Evolutionary conservation across 2,113 vertebrate species (phyloP), one percentile per base, ranked within the genome.

Genomic region (Xiphophorus hellerii): DNA sequence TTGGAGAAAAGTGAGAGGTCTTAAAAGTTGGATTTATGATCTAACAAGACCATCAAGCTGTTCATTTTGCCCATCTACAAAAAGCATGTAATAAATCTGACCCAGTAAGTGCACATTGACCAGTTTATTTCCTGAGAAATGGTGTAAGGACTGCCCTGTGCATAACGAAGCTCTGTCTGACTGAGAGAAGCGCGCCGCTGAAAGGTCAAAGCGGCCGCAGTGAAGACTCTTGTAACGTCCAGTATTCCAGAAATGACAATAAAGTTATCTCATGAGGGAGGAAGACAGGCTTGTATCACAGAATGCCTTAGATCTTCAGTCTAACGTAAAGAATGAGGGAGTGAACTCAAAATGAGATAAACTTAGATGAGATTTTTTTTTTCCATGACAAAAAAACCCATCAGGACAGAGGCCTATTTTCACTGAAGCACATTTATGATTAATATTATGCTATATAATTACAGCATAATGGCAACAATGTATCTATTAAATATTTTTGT

Each of bases 241-340:
- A 67, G 71, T 33, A 69, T 69, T 62, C 28, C 63, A 76, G 60
- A 71, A 82, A 75, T 74, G 48, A 70, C 70, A 39, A 66, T 71
- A 61, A 82, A 76, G 37, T 66, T 13, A 63, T 62, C 70, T 87
- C 37, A 31, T 87, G 48, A 44, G 62, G 77, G 60, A 82, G 76
- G 60, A 74, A 67, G 35, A 54, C 28, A 29, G 83, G 74, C 42
- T 62, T 65, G 63, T 62, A 30, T 58, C 54, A 42, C 31, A 65
- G 64, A 44, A 68, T 82, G 28, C 27, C 10, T 66, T 42, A 54
- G 27, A 58, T 37, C 31, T 77, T 63, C 62, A 83, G 62, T 42
- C 71, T 76, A 61, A 74, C 31, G 48, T 64, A 62, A 22, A 76
- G 71, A 73, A 67, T 12, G n/a, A 75, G 65, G 37, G 0, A 66